These are phyloP conservation scores for Phyllopteryx taeniolatus DNA, from an alignment of 2,113 vertebrate genomes.

Conservation along the genomic window DNA sequence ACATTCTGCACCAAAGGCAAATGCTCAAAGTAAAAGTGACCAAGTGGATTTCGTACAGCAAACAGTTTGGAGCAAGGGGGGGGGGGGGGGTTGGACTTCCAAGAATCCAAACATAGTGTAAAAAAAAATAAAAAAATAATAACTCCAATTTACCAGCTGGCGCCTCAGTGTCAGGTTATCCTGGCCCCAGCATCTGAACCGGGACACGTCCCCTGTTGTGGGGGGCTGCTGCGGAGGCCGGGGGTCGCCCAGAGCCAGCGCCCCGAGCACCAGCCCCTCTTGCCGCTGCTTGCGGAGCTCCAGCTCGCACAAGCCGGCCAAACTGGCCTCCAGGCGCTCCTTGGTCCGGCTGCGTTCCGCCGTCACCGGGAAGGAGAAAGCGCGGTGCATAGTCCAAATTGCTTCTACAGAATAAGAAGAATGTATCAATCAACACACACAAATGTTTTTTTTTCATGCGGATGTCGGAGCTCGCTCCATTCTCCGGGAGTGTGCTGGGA, in stretches of 20 bases:
- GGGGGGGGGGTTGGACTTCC: slow-evolving; percentile 5
- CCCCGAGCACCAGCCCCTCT: slow-evolving; percentile 73
- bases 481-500: slow-evolving; percentile 23
- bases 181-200: slow-evolving; percentile 69
- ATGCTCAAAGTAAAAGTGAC: slow-evolving; percentile 40
- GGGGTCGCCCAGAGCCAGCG: slow-evolving; percentile 64
- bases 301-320: slow-evolving; percentile 74
- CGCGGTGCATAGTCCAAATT: slow-evolving; percentile 62
- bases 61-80: not conserved
- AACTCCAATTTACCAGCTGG: slow-evolving; percentile 69
- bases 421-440: not conserved
- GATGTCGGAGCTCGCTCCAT: slow-evolving; percentile 26
- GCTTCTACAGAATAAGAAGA: not conserved
- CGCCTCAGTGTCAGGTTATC: slow-evolving; percentile 74
- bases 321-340: slow-evolving; percentile 73
- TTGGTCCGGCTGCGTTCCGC: slow-evolving; percentile 72
- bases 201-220: slow-evolving; percentile 49
- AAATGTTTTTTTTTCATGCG: not conserved
- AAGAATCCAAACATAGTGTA: not conserved
- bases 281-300: slow-evolving; percentile 74
- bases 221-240: slow-evolving; percentile 28
- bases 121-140: not conserved
- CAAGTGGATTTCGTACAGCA: slow-evolving; percentile 23
- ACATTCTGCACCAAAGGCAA: slow-evolving; percentile 50
- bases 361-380: slow-evolving; percentile 69